Evolutionary conservation across 92 coral and sea anemone genomes (phyloP), one percentile per base, ranked within the genome.

Genomic region (Anthopleura xanthogrammica): DNA sequence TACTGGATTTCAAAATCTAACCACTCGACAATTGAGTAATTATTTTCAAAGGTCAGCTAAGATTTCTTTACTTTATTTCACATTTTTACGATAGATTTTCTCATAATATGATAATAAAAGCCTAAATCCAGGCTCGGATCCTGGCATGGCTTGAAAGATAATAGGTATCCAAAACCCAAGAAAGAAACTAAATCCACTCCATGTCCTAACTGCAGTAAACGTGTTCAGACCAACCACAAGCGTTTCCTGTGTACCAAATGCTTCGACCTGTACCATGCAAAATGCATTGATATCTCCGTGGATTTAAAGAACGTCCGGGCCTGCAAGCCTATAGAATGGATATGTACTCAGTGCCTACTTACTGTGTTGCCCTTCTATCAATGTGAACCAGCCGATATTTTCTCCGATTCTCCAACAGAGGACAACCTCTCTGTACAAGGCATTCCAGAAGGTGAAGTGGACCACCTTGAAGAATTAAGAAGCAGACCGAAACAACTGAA

Each of bases 181-280:
- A 55, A 82, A 48, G 75, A 71, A 82, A 82, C 56, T 13, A 87
- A 58, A 82, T 76, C 77, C 41, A 43, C 90, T 24, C 76, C 39
- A 64, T 82, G 90, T 57, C 75, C 60, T 9, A 74, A n/a, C 50
- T 87, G 90, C 78, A 19, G n/a, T 14, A 87, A 87, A 72, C 43
- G 80, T 52, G 89, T 86, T 10, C 86, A 86, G 43, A 72, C 65
- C 66, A 81, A 81, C 75, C 89, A 81, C 66, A 86, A 75, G 65
- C 76, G 89, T 71, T 81, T 80, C 56, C 52, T 80, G 74, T 73
- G 89, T 74, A 77, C 68, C 50, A 77, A 55, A 22, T 87, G 90
- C 80, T 75, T 87, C 60, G 82, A 82, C 56, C 57, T 87, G 62
- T 75, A 60, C 58, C 58, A 13, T 54, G 80, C 86, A 56, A 75